Percentiles rank a stretch among this genome's conserved stretches.
phyloP scores from a whole-genome alignment of 92 coral and sea anemone species.

The Porites divaricata region DNA sequence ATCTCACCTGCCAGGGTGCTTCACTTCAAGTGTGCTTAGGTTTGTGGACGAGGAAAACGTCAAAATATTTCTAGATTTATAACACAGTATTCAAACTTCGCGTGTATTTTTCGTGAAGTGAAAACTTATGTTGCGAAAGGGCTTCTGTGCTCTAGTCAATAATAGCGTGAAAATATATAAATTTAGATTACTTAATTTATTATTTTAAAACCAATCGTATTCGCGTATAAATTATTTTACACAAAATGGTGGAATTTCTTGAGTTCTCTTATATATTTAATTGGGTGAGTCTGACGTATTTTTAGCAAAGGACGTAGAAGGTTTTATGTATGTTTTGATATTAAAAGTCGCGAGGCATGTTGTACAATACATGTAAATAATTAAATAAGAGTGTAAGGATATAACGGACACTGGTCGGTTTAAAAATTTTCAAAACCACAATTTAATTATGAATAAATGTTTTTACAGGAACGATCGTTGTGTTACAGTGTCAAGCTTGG shows the following conservation, averaged over 20 bases:
- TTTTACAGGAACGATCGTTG: neutral
- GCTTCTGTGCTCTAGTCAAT: neutral
- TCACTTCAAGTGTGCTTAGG: neutral
- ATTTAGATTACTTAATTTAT: neutral
- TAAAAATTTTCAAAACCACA: neutral
- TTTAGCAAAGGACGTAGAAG: neutral
- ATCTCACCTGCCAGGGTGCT: too few species aligned
- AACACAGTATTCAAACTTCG: neutral
- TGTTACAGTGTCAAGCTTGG: neutral
- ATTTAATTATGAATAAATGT: neutral
- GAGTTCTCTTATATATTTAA: conserved; percentile 2
- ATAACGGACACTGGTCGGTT: neutral
- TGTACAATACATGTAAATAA: conserved; percentile 12
- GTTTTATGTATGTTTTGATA: neutral
- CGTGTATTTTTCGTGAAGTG: neutral
- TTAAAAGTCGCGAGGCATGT: neutral
- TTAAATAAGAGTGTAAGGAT: conserved; percentile 20
- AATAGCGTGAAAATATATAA: neutral
- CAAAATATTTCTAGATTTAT: neutral
- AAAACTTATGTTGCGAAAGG: neutral
- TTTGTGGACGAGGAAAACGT: neutral
- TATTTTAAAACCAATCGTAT: neutral
- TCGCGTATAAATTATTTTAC: neutral
- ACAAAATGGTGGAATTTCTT: neutral
- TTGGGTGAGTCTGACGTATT: neutral